phyloP scores from a whole-genome alignment of 2,888 invertebrate species.

The Chalcis sispes region DNA sequence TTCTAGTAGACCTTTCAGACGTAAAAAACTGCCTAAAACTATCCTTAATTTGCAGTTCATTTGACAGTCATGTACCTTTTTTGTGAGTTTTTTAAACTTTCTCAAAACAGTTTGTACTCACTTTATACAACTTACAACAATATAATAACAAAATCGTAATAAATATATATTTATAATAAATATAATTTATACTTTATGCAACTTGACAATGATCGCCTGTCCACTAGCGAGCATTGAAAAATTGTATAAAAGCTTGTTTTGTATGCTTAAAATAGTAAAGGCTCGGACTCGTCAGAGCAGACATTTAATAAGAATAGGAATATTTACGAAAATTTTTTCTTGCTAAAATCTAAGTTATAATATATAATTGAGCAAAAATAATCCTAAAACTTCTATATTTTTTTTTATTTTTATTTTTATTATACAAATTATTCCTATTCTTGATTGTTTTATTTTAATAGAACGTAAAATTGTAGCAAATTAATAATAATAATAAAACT shows the following conservation, averaged over 20 bases:
- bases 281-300: slow-evolving; percentile 39
- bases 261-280: slow-evolving; percentile 50
- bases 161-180: slow-evolving; percentile 57
- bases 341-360: slow-evolving; percentile 25
- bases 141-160: slow-evolving; percentile 54
- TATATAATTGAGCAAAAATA: slow-evolving; percentile 32
- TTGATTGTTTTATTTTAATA: slow-evolving; percentile 22
- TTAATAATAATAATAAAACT: slow-evolving; percentile 42
- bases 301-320: slow-evolving; percentile 42
- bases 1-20: slow-evolving; percentile 44
- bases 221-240: slow-evolving; percentile 65
- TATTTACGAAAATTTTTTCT: slow-evolving; percentile 31
- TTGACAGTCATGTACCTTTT: slow-evolving; percentile 40
- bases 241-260: slow-evolving; percentile 58
- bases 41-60: slow-evolving; percentile 39
- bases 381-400: slow-evolving; percentile 33
- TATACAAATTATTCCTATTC: slow-evolving; percentile 45
- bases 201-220: slow-evolving; percentile 64
- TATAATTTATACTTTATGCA: slow-evolving; percentile 60
- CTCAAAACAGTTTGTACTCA: slow-evolving; percentile 54
- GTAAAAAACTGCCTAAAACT: slow-evolving; percentile 47
- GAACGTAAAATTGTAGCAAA: slow-evolving; percentile 38
- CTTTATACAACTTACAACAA: slow-evolving; percentile 50
- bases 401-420: slow-evolving; percentile 23
- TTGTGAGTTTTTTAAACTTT: slow-evolving; percentile 46